These are phyloP conservation scores for Porites lutea DNA, from an alignment of 64 coral and sea anemone genomes.

Conservation along the genomic window DNA sequence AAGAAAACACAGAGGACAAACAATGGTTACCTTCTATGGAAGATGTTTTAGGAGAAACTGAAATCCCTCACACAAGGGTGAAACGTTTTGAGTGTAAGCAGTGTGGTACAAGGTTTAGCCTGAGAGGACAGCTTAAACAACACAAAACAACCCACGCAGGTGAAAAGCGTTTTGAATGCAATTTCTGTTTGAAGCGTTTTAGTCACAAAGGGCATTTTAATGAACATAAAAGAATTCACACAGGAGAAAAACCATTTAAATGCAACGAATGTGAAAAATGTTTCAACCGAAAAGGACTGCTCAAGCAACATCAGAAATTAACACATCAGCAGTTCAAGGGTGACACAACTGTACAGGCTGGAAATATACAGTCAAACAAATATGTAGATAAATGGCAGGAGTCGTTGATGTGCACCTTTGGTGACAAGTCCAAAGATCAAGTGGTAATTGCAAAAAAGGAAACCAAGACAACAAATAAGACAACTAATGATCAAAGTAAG, in stretches of 20 bases:
- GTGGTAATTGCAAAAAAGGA: too few species aligned
- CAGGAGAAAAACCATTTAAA: not conserved
- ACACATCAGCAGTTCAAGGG: too few species aligned
- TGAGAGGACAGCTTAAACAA: not conserved
- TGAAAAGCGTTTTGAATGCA: not conserved
- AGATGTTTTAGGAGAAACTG: not conserved
- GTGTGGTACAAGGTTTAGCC: slow-evolving; percentile 32
- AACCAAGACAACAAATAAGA: too few species aligned
- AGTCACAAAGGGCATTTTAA: not conserved
- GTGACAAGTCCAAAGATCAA: too few species aligned
- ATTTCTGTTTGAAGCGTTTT: not conserved
- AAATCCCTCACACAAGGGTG: not conserved
- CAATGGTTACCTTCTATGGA: not conserved
- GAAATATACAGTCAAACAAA: too few species aligned
- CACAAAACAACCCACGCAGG: slow-evolving; percentile 8
- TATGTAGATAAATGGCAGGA: too few species aligned
- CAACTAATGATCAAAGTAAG: too few species aligned
- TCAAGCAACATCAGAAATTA: not conserved
- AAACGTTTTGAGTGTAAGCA: slow-evolving; percentile 38
- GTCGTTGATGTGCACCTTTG: too few species aligned
- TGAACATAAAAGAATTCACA: not conserved
- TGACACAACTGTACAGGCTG: too few species aligned
- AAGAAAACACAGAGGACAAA: not conserved
- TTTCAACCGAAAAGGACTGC: not conserved
- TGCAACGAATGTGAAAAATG: slow-evolving; percentile 14